Evolutionary conservation across 2,888 invertebrate genomes (phyloP), one percentile per base, ranked within the genome.

Genomic region (Himalopsyche japonica): DNA sequence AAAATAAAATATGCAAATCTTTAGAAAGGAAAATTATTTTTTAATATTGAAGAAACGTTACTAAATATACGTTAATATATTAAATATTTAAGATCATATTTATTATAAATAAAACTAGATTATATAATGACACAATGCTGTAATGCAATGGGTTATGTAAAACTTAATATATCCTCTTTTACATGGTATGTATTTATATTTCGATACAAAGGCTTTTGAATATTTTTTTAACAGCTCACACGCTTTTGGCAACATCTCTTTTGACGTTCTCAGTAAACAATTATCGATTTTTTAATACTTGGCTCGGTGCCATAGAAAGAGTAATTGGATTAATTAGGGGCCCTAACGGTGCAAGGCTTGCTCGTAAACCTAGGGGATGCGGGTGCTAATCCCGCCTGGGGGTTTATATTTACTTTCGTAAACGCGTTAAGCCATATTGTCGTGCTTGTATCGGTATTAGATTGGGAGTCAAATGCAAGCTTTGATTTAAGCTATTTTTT

Each of bases 371-470:
- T 70, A 70, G 70, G 70, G 77, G 80, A 77, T 83, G 80, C 80
- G 80, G 80, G 80, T 79, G 80, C 37, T 79, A 83, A 81, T 83
- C 34, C 43, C 49, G 81, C 83, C 83, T 43, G 34, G 70, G 83
- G 83, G 80, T 57, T 37, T 49, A 76, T 83, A 77, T 81, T 80
- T 81, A 79, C 79, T 77, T 82, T 43, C 48, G 82, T 76, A 79
- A 84, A 82, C 76, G 79, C 81, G 78, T 82, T 76, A 79, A 48
- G 47, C 82, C 79, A 70, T 70, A 70, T 70, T 70, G 70, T 70
- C 70, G 70, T 12, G 70, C 70, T 27, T 70, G 27, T 70, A 27
- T 70, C 70, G 30, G 27, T 70, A 84, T 84, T 84, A 81, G 76
- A 81, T 84, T 84, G 82, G 81, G 70, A 82, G 82, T 82, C 81